Evolutionary conservation across 1,140 invertebrate genomes (phyloP).

Genomic region (Aricia agestis): DNA sequence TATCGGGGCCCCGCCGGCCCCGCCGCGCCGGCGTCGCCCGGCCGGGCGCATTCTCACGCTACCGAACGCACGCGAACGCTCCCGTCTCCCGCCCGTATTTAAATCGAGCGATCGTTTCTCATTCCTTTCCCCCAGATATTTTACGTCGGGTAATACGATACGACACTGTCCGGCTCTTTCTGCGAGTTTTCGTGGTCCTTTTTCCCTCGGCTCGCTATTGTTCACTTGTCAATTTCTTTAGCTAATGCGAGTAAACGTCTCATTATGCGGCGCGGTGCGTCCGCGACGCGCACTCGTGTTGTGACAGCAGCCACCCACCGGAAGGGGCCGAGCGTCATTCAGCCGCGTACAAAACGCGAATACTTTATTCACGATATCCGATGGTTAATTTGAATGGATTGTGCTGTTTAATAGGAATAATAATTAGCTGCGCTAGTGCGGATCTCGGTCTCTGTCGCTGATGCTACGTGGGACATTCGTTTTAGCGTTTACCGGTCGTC

Average conservation of each 20-base stretch:
- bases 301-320: slow-evolving; percentile 75
- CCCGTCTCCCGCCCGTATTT: slow-evolving; percentile 57
- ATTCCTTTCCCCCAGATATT: slow-evolving; percentile 74
- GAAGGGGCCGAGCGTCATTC: slow-evolving; percentile 72
- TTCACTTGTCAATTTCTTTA: slow-evolving; percentile 76
- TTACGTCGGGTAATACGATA: slow-evolving; percentile 75
- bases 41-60: slow-evolving; percentile 74
- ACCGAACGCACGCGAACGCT: slow-evolving; percentile 71
- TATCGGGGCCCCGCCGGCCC: slow-evolving; percentile 61
- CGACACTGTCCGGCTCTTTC: slow-evolving; percentile 74
- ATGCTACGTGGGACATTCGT: slow-evolving; percentile 3
- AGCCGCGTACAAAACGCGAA: slow-evolving; percentile 70
- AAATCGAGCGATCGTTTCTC: slow-evolving; percentile 72
- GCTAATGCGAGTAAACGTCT: slow-evolving; percentile 75
- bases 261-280: slow-evolving; percentile 73
- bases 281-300: slow-evolving; percentile 71
- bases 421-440: slow-evolving; percentile 65
- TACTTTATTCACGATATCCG: slow-evolving; percentile 68
- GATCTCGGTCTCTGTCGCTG: slow-evolving; percentile 14
- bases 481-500: not conserved
- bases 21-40: slow-evolving; percentile 53
- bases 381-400: slow-evolving; percentile 74
- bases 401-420: slow-evolving; percentile 70
- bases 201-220: slow-evolving; percentile 69
- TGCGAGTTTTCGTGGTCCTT: slow-evolving; percentile 65